phyloP scores from a whole-genome alignment of 2,797 vertebrate genomes.

The Sarcoramphus papa region DNA sequence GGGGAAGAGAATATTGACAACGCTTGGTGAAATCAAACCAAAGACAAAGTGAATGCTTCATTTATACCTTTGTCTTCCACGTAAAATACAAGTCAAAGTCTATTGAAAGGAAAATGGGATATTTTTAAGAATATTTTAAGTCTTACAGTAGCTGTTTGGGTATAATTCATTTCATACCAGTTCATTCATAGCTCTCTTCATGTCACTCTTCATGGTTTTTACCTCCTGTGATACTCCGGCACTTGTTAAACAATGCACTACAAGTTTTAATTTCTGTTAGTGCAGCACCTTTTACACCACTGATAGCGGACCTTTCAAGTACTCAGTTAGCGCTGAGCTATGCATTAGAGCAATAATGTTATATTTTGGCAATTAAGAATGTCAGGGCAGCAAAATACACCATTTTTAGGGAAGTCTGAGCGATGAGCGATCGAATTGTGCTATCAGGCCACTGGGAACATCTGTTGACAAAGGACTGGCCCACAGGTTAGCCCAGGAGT shows the following conservation, averaged over 20 bases:
- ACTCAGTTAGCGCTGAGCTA: neutral
- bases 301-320: neutral
- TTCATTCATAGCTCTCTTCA: neutral
- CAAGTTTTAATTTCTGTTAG: neutral
- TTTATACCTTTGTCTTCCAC: neutral
- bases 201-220: neutral
- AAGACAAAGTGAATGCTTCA: neutral
- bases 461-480: neutral
- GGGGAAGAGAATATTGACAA: neutral
- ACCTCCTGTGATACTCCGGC: neutral
- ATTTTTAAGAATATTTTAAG: neutral
- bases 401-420: neutral
- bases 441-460: neutral
- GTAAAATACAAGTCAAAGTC: neutral
- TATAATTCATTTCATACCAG: neutral
- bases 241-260: neutral
- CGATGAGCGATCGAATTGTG: accelerated
- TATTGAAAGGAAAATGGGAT: neutral
- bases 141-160: neutral
- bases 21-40: neutral
- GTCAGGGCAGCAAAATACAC: neutral
- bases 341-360: neutral
- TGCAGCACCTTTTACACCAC: neutral
- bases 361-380: neutral
- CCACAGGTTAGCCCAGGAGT: neutral